Evolutionary conservation across 2,888 invertebrate species (phyloP), one percentile per base, ranked within the genome.

Genomic region (Cetonia aurata): DNA sequence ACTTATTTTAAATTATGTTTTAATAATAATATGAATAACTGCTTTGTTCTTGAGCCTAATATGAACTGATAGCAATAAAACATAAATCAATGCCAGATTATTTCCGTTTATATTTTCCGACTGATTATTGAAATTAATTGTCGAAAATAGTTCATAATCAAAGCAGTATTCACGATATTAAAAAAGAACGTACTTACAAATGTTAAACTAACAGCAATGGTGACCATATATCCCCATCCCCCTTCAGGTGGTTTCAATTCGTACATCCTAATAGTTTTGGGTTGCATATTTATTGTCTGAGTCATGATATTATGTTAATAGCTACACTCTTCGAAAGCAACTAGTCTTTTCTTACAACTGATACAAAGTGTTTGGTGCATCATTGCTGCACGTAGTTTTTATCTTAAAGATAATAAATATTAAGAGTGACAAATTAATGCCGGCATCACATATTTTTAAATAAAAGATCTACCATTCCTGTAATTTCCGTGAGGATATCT

Each of bases 181-280:
- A 37, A 44, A 19, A 31, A n/a, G 13, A 9, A n/a, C 12, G 10
- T 41, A 67, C 69, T 69, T 86, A 93, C 93, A 80, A 92, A 92
- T 46, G 91, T 90, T 70, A 93, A 82, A 75, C 92, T 90, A 79
- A 93, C 89, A 17, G 93, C 93, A 9, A 92, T 78, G 46, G 92
- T 91, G 10, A 94, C 88, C 60, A 93, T 83, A 82, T 93, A 93
- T 0, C 94, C 94, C 92, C 93, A 94, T 0, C 93, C 93, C 3
- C 94, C 94, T 57, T 80, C 80, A 2, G 80, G 80, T 59, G 77
- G 72, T 13, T 73, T 48, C 13, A 77, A 59, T 70, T 77, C 75
- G 41, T 74, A 76, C 37, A 72, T 71, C n/a, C 48, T 31, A n/a
- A 60, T n/a, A 6, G 13, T 46, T 15, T 60, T 60, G 6, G 33